Percentiles rank a stretch among this genome's conserved stretches.
Evolutionary conservation across 2,113 vertebrate genomes (phyloP).

Genomic region (Misgurnus mizolepis): DNA sequence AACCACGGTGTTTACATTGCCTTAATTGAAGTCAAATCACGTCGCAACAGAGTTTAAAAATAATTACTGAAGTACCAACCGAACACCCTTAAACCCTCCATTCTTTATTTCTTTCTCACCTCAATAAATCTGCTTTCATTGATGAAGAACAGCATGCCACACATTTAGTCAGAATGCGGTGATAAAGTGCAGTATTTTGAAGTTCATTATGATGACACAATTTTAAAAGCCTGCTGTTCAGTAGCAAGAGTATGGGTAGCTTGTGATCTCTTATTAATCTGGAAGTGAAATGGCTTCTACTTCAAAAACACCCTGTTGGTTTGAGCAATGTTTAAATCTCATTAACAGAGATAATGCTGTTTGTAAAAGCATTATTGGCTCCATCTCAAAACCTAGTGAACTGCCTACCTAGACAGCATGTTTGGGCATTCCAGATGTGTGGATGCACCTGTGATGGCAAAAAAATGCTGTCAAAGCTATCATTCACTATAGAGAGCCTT

Average conservation of each 20-base stretch:
- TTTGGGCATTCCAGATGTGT: neutral
- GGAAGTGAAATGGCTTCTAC: neutral
- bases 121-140: slow-evolving; percentile 27
- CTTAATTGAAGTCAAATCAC: slow-evolving; percentile 31
- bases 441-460: neutral
- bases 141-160: neutral
- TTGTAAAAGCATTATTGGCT: no score
- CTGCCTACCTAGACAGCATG: no score
- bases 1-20: slow-evolving; percentile 36
- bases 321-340: neutral
- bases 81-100: slow-evolving; percentile 12
- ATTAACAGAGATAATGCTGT: neutral
- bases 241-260: neutral
- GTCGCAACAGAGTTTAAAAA: slow-evolving; percentile 40
- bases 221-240: neutral
- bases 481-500: neutral
- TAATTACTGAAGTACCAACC: slow-evolving; percentile 23
- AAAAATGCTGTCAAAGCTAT: neutral
- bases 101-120: slow-evolving; percentile 11
- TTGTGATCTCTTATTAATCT: neutral
- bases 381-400: no score
- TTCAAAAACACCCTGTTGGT: neutral
- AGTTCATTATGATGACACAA: neutral
- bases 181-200: neutral
- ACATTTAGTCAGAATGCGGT: neutral